These are phyloP conservation scores for Panurus biarmicus DNA, from an alignment of 2,113 vertebrate species.

Conservation along the genomic window DNA sequence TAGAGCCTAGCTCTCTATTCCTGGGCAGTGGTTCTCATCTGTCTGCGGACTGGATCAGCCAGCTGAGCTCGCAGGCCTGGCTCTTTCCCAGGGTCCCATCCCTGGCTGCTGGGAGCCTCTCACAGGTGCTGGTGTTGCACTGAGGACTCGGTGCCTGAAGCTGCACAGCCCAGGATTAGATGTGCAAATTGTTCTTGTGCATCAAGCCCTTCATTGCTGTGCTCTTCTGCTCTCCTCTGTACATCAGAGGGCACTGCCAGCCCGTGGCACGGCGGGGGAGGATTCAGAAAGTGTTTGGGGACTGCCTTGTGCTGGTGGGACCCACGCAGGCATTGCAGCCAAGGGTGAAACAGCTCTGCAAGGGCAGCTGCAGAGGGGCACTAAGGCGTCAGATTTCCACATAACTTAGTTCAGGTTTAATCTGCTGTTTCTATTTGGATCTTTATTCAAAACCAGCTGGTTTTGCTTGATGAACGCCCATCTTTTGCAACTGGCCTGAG, in stretches of 20 bases:
- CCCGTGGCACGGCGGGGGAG: fast-evolving
- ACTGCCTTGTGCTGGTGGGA: background rate
- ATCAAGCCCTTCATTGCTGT: background rate
- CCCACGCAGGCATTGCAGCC: background rate
- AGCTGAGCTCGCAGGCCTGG: background rate
- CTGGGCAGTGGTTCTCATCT: background rate
- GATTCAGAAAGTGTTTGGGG: background rate
- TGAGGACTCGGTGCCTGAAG: background rate
- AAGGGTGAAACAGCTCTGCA: background rate
- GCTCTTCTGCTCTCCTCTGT: background rate
- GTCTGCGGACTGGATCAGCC: background rate
- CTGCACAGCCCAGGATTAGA: no score
- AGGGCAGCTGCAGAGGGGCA: background rate
- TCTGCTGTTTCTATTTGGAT: background rate
- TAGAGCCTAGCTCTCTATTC: background rate
- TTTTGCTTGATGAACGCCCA: background rate
- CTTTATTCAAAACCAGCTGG: background rate
- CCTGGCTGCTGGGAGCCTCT: background rate
- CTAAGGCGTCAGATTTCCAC: background rate
- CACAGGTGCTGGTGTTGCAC: fast-evolving
- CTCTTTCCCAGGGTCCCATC: fast-evolving
- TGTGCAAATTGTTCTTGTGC: background rate
- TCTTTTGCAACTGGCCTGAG: background rate
- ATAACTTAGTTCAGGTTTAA: background rate
- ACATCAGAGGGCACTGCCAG: no score